These are phyloP conservation scores for Platysternon megacephalum DNA, from an alignment of 2,113 vertebrate species.

Conservation along the genomic window DNA sequence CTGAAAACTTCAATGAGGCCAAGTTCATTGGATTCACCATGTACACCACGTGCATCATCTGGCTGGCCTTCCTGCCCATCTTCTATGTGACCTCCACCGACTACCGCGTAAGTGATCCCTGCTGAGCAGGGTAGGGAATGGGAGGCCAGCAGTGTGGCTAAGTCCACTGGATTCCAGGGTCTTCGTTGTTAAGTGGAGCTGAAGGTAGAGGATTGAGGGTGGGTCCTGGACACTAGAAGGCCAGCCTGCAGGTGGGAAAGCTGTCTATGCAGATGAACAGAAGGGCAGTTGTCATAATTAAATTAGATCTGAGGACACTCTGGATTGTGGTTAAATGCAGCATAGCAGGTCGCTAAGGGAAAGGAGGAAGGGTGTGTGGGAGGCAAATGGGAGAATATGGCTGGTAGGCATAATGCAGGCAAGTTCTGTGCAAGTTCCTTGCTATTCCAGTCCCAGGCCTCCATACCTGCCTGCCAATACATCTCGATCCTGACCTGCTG, in stretches of 20 bases:
- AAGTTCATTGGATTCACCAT: conserved; percentile 99
- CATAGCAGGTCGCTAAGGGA: not conserved
- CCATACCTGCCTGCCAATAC: not conserved
- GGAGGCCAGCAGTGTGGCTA: not conserved
- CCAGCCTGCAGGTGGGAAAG: not conserved
- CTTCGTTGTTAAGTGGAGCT: not conserved
- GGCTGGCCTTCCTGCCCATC: conserved; percentile 98
- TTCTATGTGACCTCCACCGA: conserved; percentile 99
- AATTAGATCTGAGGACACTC: not conserved
- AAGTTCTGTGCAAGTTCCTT: not conserved
- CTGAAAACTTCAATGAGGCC: conserved; percentile 98
- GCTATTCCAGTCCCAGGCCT: not conserved
- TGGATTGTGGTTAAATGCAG: not conserved
- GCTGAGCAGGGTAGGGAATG: not conserved
- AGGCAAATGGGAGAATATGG: not conserved
- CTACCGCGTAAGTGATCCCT: conserved; percentile 88
- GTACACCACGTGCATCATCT: conserved; percentile 99
- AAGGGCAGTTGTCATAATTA: not conserved
- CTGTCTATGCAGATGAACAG: not conserved
- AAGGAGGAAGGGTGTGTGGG: not conserved
- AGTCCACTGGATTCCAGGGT: not conserved
- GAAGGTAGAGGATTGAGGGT: not conserved
- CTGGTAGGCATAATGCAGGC: not conserved
- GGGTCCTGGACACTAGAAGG: not conserved
- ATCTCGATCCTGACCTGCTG: not conserved